phyloP scores from a whole-genome alignment of 2,113 vertebrate species.

The Cebidichthys violaceus region DNA sequence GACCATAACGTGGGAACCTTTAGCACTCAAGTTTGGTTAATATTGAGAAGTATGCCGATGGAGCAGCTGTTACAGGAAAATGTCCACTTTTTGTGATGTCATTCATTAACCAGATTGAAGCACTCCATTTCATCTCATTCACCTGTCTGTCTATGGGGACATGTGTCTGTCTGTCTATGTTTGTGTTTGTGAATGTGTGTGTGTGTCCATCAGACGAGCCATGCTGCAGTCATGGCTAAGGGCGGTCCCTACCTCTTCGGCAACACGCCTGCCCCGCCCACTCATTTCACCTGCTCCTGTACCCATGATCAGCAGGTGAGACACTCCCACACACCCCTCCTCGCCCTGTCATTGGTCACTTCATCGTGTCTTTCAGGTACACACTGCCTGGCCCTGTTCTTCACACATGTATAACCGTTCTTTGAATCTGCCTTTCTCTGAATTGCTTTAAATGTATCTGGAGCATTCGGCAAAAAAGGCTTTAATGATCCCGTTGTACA shows the following conservation, averaged over 20 bases:
- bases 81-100: constrained; percentile 19
- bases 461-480: not conserved
- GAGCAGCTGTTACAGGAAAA: not conserved
- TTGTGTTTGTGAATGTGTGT: not conserved
- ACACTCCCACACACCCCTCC: constrained; percentile 30
- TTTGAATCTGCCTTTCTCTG: not conserved
- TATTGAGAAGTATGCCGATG: not conserved
- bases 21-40: not conserved
- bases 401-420: not conserved
- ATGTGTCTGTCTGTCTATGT: constrained; percentile 41
- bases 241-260: constrained; percentile 90
- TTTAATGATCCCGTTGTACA: too few species aligned
- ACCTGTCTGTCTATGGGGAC: constrained; percentile 47
- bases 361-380: constrained; percentile 29
- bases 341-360: constrained; percentile 44
- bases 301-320: constrained; percentile 84
- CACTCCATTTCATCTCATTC: constrained; percentile 52
- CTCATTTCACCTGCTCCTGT: constrained; percentile 90
- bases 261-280: constrained; percentile 86
- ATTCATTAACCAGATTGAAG: constrained; percentile 3
- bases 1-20: not conserved
- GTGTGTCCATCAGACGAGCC: constrained; percentile 90
- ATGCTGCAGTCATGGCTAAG: constrained; percentile 95
- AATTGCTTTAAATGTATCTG: not conserved
- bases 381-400: not conserved